These are phyloP conservation scores for Tringa solitaria DNA, from an alignment of 2,113 vertebrate species.

Conservation along the genomic window DNA sequence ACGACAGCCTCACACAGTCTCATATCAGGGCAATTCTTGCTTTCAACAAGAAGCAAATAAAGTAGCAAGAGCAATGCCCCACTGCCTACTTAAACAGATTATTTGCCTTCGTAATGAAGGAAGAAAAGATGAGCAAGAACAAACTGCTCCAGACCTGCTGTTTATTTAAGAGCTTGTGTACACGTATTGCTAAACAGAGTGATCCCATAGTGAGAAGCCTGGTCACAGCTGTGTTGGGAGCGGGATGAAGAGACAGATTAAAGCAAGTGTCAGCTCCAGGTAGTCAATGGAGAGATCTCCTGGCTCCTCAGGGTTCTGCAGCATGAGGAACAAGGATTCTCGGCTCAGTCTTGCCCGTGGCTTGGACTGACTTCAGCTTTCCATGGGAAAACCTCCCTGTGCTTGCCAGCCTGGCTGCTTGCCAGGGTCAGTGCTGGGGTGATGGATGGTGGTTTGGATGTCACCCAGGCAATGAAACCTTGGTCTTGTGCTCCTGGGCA, in stretches of 20 bases:
- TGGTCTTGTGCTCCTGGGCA: neutral
- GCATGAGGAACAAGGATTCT: neutral
- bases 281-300: neutral
- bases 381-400: slow-evolving; percentile 10
- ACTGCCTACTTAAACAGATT: neutral
- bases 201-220: neutral
- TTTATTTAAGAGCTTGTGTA: neutral
- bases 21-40: neutral
- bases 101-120: neutral
- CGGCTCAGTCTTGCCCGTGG: neutral
- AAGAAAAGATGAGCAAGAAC: neutral
- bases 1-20: neutral
- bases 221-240: neutral
- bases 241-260: neutral
- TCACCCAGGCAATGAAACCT: neutral
- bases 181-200: neutral
- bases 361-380: slow-evolving; percentile 29
- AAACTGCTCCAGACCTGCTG: neutral
- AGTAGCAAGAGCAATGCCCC: neutral
- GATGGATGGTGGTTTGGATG: slow-evolving; percentile 31
- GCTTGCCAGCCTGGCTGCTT: slow-evolving; percentile 10
- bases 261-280: neutral
- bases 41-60: neutral
- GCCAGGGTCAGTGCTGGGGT: neutral
- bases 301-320: neutral